Base-by-base conservation (phyloP, 2,113 vertebrate genomes). In the Microcebus jonahi region DNA sequence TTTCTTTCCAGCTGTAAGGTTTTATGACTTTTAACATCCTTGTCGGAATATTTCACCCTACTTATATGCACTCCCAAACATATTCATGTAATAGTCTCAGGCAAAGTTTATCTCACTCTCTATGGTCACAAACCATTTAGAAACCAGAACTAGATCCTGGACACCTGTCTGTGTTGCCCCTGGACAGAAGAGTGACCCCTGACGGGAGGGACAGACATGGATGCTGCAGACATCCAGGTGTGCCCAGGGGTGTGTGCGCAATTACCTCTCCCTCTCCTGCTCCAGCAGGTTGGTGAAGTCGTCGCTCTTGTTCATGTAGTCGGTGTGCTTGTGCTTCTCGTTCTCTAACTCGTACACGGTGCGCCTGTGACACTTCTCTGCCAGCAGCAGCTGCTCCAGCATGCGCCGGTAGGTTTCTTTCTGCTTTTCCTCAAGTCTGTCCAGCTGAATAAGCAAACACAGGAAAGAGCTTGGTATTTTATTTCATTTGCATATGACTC, bases 241-340 rank as follows among this genome's bases (percentile, higher is more conserved):
- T 3, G 59, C 1, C 42, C 0, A 13, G 20, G 0, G 1, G 5
- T 29, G 0, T 0, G 21, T 2, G 48, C 0, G 25, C n/a, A 1
- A 93, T 99, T 98, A 99, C 99, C 99, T 99, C 98, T 99, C 99
- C 53, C 99, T 98, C 97, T 99, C 99, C 97, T 99, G 99, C 97
- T 99, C 99, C 99, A 99, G 98, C 97, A 99, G 99, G 98, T 99
- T 99, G 98, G 99, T 99, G 97, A 99, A 99, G 98, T 99, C 99
- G 29, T 99, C 99, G 0, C 99, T 99, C 98, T 99, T 99, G 98
- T 98, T 99, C 99, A 99, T 99, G 98, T 99, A 99, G 98, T 99
- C 99, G 0, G 98, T 97, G 80, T 99, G 99, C 75, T 99, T 99
- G 65, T 98, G 98, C 55, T 99, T 99, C 98, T 99, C 99, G 0